Conservation (phyloP, 2,113 vertebrate genomes). For the Meriones unguiculatus region DNA sequence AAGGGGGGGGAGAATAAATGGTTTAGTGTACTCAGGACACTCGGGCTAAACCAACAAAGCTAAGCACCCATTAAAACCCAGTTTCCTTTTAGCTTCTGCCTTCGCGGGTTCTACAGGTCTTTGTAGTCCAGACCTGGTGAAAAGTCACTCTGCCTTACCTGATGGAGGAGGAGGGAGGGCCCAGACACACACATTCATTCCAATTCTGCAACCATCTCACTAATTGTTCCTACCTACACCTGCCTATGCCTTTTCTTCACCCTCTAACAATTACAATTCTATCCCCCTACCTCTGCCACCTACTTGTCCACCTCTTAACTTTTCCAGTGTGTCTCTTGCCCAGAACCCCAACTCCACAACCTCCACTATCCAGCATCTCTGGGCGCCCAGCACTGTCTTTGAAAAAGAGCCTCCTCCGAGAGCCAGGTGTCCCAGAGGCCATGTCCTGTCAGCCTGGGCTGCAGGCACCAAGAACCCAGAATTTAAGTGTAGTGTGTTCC, state of each 20-base stretch:
- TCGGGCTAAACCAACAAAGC: background rate
- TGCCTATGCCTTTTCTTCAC: background rate
- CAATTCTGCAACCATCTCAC: background rate
- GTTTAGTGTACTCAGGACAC: background rate
- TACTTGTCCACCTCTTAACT: constrained; percentile 60
- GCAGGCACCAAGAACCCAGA: constrained; percentile 13
- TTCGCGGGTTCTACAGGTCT: background rate
- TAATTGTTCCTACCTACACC: constrained; percentile 15
- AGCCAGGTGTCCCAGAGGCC: background rate
- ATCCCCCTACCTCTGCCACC: constrained; percentile 61
- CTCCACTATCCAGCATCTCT: background rate
- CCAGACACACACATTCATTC: constrained; percentile 56
- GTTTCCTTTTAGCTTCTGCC: background rate
- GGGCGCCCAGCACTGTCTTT: background rate
- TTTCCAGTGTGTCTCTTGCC: constrained; percentile 55
- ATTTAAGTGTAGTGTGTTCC: constrained; percentile 30
- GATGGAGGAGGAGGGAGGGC: background rate
- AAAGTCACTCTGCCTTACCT: background rate
- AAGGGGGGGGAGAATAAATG: too few relatives aligned
- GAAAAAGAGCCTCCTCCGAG: background rate
- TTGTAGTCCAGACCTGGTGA: background rate
- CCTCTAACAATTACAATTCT: constrained; percentile 37
- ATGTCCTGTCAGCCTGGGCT: background rate
- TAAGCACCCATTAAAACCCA: background rate
- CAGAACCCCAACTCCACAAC: background rate